These are phyloP conservation scores for Acrobasis consociella DNA, from an alignment of 2,888 invertebrate species.

Conservation along the genomic window DNA sequence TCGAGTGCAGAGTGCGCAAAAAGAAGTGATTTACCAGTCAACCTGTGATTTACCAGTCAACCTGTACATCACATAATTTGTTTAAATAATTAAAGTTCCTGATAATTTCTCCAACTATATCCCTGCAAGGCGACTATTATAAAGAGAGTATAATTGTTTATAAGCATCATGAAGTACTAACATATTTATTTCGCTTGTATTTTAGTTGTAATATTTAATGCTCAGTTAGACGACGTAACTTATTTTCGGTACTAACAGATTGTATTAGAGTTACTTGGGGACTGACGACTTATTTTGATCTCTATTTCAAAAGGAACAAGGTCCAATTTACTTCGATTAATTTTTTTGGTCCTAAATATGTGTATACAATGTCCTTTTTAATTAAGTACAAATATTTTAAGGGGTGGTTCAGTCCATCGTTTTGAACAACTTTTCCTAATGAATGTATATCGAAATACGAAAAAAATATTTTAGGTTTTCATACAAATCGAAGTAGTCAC, in stretches of 20 bases:
- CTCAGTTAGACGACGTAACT: conserved; percentile 47
- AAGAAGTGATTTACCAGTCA: no score
- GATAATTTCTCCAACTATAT: conserved; percentile 23
- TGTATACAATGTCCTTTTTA: no score
- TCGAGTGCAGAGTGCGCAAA: no score
- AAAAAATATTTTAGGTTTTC: no score
- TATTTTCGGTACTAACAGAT: conserved; percentile 46
- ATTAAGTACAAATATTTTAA: no score
- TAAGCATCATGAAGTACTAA: conserved; percentile 58
- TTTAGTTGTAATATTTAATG: conserved; percentile 50
- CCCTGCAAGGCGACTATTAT: conserved; percentile 25
- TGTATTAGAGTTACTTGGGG: conserved; percentile 15
- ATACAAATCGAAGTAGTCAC: no score
- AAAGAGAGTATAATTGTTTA: conserved; percentile 41
- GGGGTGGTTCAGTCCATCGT: no score
- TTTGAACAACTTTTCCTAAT: no score
- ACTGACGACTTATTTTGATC: conserved; percentile 22
- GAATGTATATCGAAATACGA: no score
- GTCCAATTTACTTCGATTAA: neutral
- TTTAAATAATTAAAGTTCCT: conserved; percentile 12
- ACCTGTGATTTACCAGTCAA: no score
- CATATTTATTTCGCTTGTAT: conserved; percentile 75
- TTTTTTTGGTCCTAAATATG: neutral
- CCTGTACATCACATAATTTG: neutral
- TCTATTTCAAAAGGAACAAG: neutral